phyloP scores from a whole-genome alignment of 2,113 vertebrate genomes.

The Heptranchias perlo region DNA sequence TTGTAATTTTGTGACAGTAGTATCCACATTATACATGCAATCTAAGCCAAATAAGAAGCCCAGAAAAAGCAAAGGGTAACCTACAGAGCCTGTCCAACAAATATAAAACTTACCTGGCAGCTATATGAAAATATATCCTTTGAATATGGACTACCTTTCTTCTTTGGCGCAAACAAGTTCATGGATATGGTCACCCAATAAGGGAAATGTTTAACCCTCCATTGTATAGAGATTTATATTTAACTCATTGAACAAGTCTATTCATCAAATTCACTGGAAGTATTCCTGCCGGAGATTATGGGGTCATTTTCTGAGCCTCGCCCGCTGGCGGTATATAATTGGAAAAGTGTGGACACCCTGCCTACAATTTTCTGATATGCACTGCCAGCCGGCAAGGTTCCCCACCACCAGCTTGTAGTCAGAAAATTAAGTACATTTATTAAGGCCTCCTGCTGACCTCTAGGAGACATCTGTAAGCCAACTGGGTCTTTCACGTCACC shows the following conservation, averaged over 20 bases:
- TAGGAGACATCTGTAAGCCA: not conserved
- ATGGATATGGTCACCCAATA: not conserved
- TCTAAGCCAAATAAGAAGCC: not conserved
- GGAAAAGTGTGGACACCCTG: not conserved
- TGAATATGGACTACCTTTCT: not conserved
- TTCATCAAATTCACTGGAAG: not conserved
- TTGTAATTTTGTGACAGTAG: not conserved
- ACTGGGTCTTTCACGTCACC: not conserved
- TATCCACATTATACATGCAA: not conserved
- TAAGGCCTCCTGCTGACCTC: not conserved
- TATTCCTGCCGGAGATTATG: not conserved
- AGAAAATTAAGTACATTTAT: not conserved
- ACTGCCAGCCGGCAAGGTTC: not conserved
- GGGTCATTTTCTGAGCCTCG: not conserved
- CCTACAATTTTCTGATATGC: not conserved
- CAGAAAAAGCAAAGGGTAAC: not conserved
- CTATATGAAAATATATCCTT: not conserved
- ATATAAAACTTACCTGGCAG: not conserved
- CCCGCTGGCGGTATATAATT: not conserved
- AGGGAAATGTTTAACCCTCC: not conserved
- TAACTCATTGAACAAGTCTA: not conserved
- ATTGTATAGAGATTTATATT: not conserved
- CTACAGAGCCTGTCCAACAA: not conserved
- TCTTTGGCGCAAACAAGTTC: not conserved
- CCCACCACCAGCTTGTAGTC: not conserved